Conservation (phyloP, 2,888 invertebrate species). For the Crematogaster levior region DNA sequence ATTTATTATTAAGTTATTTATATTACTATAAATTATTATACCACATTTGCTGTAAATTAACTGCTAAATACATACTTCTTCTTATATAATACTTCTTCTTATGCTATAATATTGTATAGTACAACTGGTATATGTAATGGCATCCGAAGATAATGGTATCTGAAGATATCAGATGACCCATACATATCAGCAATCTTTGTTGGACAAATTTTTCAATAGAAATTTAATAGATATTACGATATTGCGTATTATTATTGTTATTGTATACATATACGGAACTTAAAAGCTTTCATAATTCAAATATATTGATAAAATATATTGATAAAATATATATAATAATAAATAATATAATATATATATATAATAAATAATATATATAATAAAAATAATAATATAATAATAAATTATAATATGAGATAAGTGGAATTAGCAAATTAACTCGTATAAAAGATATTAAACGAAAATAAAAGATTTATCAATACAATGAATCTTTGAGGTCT, state of each 20-base stretch:
- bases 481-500: not conserved
- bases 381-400: no score
- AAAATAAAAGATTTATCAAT: not conserved
- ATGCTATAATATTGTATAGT: constrained; percentile 8
- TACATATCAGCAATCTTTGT: not conserved
- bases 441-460: not conserved
- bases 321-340: no score
- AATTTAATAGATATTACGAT: not conserved
- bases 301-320: no score
- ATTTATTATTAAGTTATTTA: no score
- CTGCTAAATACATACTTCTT: not conserved
- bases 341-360: no score
- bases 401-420: no score
- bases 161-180: constrained; percentile 19
- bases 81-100: no score
- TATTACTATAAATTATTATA: not conserved
- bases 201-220: constrained; percentile 17
- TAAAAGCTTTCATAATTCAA: not conserved
- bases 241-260: constrained; percentile 16
- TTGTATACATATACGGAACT: not conserved
- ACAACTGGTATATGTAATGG: constrained; percentile 36
- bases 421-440: not conserved
- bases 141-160: constrained; percentile 40
- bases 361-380: no score
- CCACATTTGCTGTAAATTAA: constrained; percentile 1